These are phyloP conservation scores for Pygoscelis antarcticus DNA, from an alignment of 2,113 vertebrate species.

Conservation along the genomic window DNA sequence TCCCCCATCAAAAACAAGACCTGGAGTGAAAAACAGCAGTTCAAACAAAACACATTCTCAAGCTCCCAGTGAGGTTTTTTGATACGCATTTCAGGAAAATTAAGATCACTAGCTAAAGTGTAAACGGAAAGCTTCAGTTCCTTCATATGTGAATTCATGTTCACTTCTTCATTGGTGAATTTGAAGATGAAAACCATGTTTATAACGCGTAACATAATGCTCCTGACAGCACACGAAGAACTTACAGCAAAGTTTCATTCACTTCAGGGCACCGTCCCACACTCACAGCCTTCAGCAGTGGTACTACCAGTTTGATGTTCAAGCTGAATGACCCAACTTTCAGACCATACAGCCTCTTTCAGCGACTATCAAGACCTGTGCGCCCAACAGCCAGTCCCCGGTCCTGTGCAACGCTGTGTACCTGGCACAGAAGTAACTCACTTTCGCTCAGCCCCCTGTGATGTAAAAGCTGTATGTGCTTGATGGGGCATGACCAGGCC, in stretches of 20 bases:
- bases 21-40: background rate
- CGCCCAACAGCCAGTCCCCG: rapidly evolving
- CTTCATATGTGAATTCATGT: background rate
- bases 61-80: background rate
- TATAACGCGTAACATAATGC: rapidly evolving
- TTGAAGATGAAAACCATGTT: background rate
- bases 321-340: background rate
- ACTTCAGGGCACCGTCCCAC: background rate
- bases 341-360: background rate
- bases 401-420: rapidly evolving
- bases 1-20: background rate
- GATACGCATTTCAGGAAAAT: background rate
- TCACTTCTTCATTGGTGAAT: rapidly evolving
- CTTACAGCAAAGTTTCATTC: background rate
- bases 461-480: background rate
- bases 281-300: background rate
- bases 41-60: background rate
- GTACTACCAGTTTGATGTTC: background rate
- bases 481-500: background rate
- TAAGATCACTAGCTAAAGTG: background rate
- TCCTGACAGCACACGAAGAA: background rate
- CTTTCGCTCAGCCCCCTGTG: background rate
- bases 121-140: background rate
- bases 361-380: background rate
- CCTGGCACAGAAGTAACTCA: rapidly evolving